Percentiles rank a stretch among this genome's conserved stretches.
Conservation (phyloP, 2,888 invertebrate genomes). For the Stenurella melanura region DNA sequence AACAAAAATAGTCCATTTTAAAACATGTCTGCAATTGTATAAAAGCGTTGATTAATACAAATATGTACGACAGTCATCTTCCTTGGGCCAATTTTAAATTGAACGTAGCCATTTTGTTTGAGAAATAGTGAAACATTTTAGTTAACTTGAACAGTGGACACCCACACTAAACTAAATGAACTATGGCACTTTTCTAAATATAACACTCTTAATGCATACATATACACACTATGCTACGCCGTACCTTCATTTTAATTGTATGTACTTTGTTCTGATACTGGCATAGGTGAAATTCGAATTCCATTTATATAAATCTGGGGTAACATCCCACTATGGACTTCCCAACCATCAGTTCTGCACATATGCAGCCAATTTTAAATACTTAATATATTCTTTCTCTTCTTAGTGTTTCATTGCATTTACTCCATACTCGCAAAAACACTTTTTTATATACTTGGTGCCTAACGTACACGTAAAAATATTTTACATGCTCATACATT, state of each 20-base stretch:
- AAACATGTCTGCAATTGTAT: too few species aligned
- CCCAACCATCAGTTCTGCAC: slow-evolving; percentile 7
- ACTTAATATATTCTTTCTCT: background rate
- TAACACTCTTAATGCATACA: slow-evolving; percentile 12
- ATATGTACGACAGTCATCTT: too few species aligned
- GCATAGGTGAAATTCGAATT: slow-evolving; percentile 53
- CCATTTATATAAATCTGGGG: slow-evolving; percentile 53
- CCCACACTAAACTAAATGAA: slow-evolving; percentile 22
- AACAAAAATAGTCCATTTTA: too few species aligned
- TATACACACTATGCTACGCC: slow-evolving; percentile 38
- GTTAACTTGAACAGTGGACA: background rate
- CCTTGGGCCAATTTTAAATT: too few species aligned
- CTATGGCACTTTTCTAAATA: background rate
- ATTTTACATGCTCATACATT: too few species aligned
- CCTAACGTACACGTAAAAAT: too few species aligned
- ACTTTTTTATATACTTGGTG: too few species aligned
- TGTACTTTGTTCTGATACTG: slow-evolving; percentile 47
- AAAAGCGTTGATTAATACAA: too few species aligned
- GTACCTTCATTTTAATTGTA: slow-evolving; percentile 52
- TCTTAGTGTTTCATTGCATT: background rate
- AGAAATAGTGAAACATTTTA: too few species aligned
- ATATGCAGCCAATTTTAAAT: background rate
- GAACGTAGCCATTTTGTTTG: too few species aligned
- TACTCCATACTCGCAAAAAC: background rate
- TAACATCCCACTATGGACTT: slow-evolving; percentile 46